Evolutionary conservation across 2,797 vertebrate species (phyloP).

Genomic region (Betta splendens): DNA sequence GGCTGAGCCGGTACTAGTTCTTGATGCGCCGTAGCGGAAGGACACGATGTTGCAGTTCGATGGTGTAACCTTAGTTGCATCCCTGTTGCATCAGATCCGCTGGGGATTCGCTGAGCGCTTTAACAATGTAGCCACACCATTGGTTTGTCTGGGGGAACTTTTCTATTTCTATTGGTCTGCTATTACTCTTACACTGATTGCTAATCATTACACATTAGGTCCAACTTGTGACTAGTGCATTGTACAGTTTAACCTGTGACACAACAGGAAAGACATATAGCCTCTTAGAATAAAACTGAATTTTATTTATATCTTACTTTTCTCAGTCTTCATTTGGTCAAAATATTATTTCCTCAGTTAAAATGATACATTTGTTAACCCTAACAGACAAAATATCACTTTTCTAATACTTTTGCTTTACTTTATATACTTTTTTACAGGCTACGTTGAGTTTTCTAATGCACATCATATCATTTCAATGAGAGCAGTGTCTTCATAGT

Average conservation of each 20-base stretch:
- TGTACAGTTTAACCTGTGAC: background rate
- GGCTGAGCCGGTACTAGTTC: slow-evolving; percentile 73
- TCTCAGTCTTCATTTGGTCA: too few relatives aligned
- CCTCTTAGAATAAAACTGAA: background rate
- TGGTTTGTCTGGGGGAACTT: slow-evolving; percentile 65
- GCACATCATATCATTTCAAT: too few relatives aligned
- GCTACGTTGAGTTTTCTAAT: too few relatives aligned
- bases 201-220: slow-evolving; percentile 62
- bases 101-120: slow-evolving; percentile 78
- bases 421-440: too few relatives aligned
- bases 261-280: background rate
- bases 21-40: slow-evolving; percentile 73
- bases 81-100: slow-evolving; percentile 87
- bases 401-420: too few relatives aligned
- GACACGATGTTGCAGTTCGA: slow-evolving; percentile 75
- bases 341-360: too few relatives aligned
- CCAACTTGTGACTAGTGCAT: slow-evolving; percentile 21
- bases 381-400: too few relatives aligned
- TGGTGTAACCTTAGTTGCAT: slow-evolving; percentile 84
- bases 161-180: slow-evolving; percentile 71
- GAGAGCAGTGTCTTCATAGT: too few relatives aligned
- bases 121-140: slow-evolving; percentile 74
- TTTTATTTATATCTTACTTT: too few relatives aligned
- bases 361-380: too few relatives aligned
- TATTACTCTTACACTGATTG: slow-evolving; percentile 56